These are phyloP conservation scores for Patiria miniata DNA, from an alignment of 35 echinoderm and acorn worm genomes.

Conservation along the genomic window DNA sequence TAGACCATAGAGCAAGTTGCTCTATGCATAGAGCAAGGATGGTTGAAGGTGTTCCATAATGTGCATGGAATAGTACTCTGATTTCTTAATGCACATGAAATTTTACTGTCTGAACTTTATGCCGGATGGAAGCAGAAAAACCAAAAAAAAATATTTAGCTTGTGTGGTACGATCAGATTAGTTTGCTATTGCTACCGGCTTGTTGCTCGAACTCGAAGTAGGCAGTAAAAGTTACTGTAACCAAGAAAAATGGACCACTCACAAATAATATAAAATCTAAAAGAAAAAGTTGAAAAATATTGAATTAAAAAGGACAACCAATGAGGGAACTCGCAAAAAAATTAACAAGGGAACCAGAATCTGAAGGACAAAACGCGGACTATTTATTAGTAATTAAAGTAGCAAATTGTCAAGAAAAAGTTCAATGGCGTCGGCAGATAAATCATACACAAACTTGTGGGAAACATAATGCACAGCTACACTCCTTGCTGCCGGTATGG, in stretches of 20 bases:
- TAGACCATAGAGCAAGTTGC: too few relatives aligned
- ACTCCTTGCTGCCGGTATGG: neutral
- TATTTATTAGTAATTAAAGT: neutral
- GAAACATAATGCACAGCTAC: too few relatives aligned
- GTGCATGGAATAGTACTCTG: neutral
- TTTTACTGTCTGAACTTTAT: constrained; percentile 2
- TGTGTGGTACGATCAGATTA: neutral
- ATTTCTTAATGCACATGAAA: constrained; percentile 2
- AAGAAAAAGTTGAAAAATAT: neutral
- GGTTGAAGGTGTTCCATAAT: neutral
- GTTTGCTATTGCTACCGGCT: neutral
- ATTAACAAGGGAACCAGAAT: too few relatives aligned
- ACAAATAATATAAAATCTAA: constrained; percentile 3
- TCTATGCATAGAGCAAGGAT: too few relatives aligned
- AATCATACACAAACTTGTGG: too few relatives aligned
- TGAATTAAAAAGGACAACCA: neutral
- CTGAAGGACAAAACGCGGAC: neutral
- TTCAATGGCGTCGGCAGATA: neutral
- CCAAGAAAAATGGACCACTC: neutral
- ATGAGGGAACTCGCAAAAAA: neutral
- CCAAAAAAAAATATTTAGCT: neutral
- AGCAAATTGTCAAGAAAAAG: too few relatives aligned
- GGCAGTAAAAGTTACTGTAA: neutral
- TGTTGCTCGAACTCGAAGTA: neutral
- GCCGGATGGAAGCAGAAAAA: neutral